phyloP scores from a whole-genome alignment of 2,888 invertebrate genomes.

The Eubasilissa splendida region DNA sequence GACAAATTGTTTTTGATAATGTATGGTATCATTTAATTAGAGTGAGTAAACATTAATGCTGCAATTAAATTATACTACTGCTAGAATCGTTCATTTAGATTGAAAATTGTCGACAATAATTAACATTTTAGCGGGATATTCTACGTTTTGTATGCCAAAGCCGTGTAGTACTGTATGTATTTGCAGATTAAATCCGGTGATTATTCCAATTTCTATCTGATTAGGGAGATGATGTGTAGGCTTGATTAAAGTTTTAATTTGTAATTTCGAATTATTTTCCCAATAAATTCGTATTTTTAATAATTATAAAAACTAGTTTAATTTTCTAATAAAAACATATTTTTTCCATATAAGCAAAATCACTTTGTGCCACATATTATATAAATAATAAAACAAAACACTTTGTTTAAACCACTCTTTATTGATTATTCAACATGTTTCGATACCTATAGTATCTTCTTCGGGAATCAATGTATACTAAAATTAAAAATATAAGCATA shows the following conservation, averaged over 20 bases:
- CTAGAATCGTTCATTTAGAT: constrained; percentile 5
- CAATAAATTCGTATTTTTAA: too few species aligned
- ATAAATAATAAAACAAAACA: too few species aligned
- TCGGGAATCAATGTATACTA: too few species aligned
- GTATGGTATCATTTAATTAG: constrained; percentile 24
- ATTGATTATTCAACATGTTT: too few species aligned
- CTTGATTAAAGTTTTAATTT: background rate
- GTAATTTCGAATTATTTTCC: too few species aligned
- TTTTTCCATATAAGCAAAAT: too few species aligned
- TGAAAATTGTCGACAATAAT: constrained; percentile 16
- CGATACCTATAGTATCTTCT: too few species aligned
- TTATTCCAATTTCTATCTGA: constrained; percentile 13
- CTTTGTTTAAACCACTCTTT: too few species aligned
- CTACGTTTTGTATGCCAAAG: background rate
- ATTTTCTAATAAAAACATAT: too few species aligned
- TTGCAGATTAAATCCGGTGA: background rate
- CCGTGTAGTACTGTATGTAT: background rate
- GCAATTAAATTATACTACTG: constrained; percentile 1
- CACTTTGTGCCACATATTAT: too few species aligned
- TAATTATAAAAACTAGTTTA: too few species aligned
- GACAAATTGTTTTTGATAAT: background rate
- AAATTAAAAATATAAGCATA: too few species aligned
- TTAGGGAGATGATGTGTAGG: background rate
- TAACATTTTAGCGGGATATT: constrained; percentile 20
- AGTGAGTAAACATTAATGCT: constrained; percentile 2